These are phyloP conservation scores for Myrmecophaga tridactyla DNA, from an alignment of 2,113 vertebrate genomes.

Conservation along the genomic window DNA sequence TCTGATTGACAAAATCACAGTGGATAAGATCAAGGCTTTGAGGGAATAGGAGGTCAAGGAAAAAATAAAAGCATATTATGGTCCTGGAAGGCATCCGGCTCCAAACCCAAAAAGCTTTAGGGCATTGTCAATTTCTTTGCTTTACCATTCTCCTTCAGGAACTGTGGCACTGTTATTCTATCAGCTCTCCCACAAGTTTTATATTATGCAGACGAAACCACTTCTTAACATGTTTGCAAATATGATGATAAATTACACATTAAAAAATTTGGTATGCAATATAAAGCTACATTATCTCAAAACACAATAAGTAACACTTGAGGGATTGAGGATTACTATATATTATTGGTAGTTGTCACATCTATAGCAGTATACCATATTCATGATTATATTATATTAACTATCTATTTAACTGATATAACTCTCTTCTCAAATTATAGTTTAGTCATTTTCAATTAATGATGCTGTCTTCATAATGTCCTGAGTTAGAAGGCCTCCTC, in stretches of 20 bases:
- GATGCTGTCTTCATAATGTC: neutral
- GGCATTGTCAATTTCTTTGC: neutral
- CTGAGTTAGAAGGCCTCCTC: neutral
- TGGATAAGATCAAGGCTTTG: neutral
- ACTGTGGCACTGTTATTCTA: neutral
- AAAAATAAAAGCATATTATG: neutral
- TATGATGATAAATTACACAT: neutral
- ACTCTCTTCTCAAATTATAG: constrained; percentile 12
- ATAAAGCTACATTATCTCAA: neutral
- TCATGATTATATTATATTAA: neutral
- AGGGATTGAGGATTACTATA: neutral
- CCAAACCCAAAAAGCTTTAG: neutral
- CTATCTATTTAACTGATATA: neutral
- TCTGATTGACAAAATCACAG: neutral
- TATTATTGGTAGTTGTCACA: neutral
- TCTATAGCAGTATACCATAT: neutral
- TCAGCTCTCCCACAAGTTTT: neutral
- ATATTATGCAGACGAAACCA: neutral
- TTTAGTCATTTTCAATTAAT: neutral
- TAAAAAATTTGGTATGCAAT: neutral
- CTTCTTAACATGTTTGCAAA: neutral
- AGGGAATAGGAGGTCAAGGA: neutral
- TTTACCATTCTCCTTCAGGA: neutral
- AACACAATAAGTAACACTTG: neutral
- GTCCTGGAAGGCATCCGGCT: neutral